These are phyloP conservation scores for Tiaroga cobitis DNA, from an alignment of 2,797 vertebrate species.

Conservation along the genomic window DNA sequence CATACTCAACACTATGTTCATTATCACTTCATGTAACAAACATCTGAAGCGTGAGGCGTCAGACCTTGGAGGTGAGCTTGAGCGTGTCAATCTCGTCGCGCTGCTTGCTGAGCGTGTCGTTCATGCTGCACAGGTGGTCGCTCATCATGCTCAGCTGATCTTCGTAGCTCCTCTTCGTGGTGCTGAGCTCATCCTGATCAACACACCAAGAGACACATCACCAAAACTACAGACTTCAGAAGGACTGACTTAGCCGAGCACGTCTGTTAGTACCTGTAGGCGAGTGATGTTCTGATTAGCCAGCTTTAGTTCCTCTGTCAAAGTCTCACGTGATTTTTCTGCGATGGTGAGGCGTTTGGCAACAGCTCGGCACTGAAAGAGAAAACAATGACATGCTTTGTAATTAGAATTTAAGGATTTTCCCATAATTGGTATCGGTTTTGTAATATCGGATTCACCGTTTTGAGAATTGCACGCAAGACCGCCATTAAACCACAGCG, in stretches of 20 bases:
- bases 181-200: constrained; percentile 91
- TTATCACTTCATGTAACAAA: no score
- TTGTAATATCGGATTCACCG: no score
- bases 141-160: constrained; percentile 99
- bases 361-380: constrained; percentile 89
- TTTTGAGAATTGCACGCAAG: no score
- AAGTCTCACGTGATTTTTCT: constrained; percentile 88
- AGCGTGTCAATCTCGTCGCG: constrained; percentile 96
- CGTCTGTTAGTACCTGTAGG: constrained; percentile 83
- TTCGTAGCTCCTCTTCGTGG: constrained; percentile 97
- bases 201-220: neutral
- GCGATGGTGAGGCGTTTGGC: constrained; percentile 91
- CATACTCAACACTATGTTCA: no score
- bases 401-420: no score
- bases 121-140: constrained; percentile 98
- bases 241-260: neutral
- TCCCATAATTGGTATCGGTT: no score
- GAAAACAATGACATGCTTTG: neutral
- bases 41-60: neutral
- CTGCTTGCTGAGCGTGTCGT: constrained; percentile 96
- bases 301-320: constrained; percentile 85
- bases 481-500: no score
- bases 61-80: constrained; percentile 91
- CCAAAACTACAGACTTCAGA: constrained; percentile 38
- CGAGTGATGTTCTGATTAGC: constrained; percentile 92